Conservation (phyloP, 2,797 vertebrate species). For the Varecia variegata region DNA sequence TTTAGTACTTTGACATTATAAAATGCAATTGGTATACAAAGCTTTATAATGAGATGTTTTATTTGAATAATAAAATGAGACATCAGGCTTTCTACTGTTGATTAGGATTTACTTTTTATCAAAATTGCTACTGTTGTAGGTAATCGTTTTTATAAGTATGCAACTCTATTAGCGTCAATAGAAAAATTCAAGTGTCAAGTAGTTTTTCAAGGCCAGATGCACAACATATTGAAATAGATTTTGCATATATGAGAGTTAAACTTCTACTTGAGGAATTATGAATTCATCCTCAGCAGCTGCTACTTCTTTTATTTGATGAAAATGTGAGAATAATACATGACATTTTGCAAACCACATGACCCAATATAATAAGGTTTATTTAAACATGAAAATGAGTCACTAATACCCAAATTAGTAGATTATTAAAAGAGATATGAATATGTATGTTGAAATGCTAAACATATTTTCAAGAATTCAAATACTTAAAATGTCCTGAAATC, state of each 20-base stretch:
- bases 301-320: slow-evolving; percentile 50
- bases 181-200: neutral
- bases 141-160: neutral
- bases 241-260: slow-evolving; percentile 18
- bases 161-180: neutral
- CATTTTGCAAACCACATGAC: slow-evolving; percentile 11
- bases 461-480: slow-evolving; percentile 11
- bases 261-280: slow-evolving; percentile 25
- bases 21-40: neutral
- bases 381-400: slow-evolving; percentile 40
- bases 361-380: neutral
- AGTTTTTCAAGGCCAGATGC: slow-evolving; percentile 11
- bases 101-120: neutral
- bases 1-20: neutral
- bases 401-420: slow-evolving; percentile 51
- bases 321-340: slow-evolving; percentile 54
- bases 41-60: neutral
- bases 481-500: neutral
- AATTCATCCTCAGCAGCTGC: slow-evolving; percentile 38
- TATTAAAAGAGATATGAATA: slow-evolving; percentile 52
- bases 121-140: neutral
- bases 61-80: neutral
- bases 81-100: neutral
- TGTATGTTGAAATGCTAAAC: slow-evolving; percentile 19
- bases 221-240: neutral